Base-by-base conservation (phyloP, 2,888 invertebrate genomes). In the Palloptera scutellata region DNA sequence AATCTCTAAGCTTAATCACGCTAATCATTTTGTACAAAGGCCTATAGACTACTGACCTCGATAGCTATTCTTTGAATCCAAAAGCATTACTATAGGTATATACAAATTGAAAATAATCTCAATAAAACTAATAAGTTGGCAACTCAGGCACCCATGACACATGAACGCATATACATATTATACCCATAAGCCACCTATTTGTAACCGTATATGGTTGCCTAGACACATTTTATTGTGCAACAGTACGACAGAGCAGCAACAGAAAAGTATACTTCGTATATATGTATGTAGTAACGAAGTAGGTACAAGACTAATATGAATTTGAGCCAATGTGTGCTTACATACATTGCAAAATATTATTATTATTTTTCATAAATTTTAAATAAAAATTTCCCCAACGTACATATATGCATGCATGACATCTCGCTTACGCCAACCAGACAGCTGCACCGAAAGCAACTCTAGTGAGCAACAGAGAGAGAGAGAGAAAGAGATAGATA, bases 341-440 rank as follows among this genome's bases (percentile, higher is more conserved):
- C 72, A 68, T 67, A 68, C 67, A 70, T 75, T 75, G 77, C 74
- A 77, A 82, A 81, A 82, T 81, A 81, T 78, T 79, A 81, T 79
- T 30, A 30, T 30, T 30, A 30, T 30, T 79, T 79, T 81, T 80
- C 80, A 80, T 80, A 80, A 80, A 81, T 80, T 81, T 81, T 45
- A 54, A 54, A 53, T 45, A 55, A n/a, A 41, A 42, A 40, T 20
- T 11, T 48, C 20, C 45, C 30, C 17, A 43, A 40, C 30, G 30
- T 30, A 30, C 30, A 30, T 30, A 30, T 30, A 54, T 57, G 17
- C 48, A 11, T 4, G 6, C 6, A n/a, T 57, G 40, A 58, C 71
- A 59, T 73, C 70, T 64, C 75, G n/a, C 13, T 17, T 48, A 41
- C 48, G 6, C 30, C 30, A 30, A 30, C 30, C 2, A 30, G 30